phyloP scores from a whole-genome alignment of 2,113 vertebrate species.

The Ctenodactylus gundi region DNA sequence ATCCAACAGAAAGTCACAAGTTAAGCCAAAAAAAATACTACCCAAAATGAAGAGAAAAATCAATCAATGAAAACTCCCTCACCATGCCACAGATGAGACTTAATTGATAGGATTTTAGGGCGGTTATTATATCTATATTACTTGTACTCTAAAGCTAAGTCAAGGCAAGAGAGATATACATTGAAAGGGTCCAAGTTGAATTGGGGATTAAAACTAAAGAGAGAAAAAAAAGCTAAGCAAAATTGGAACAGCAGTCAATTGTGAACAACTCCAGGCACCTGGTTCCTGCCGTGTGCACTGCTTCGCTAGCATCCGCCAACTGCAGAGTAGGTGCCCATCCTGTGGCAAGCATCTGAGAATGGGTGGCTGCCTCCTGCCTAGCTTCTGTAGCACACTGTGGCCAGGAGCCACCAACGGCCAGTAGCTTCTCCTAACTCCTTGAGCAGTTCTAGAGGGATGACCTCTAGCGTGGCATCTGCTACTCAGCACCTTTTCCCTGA shows the following conservation, averaged over 20 bases:
- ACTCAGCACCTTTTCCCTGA: neutral
- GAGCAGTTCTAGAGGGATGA: too few relatives aligned
- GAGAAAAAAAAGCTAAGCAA: neutral
- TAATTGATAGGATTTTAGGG: neutral
- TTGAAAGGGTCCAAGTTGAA: neutral
- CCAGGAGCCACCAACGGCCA: neutral
- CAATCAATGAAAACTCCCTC: neutral
- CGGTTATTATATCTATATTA: neutral
- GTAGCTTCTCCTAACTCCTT: neutral
- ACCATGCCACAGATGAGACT: neutral
- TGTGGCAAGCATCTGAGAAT: neutral
- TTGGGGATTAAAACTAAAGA: neutral
- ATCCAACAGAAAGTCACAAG: neutral
- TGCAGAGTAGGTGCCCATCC: neutral
- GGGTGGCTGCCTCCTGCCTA: neutral
- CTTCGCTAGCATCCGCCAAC: neutral
- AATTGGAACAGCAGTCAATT: neutral
- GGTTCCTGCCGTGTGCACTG: rapidly evolving
- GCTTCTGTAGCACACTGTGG: too few relatives aligned
- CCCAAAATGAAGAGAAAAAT: neutral
- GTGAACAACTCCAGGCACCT: neutral
- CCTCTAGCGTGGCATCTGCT: neutral
- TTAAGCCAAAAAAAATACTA: neutral
- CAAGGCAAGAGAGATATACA: neutral
- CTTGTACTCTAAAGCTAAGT: neutral